Evolutionary conservation across 1,140 invertebrate genomes (phyloP).

Genomic region (Zaprionus inermis): DNA sequence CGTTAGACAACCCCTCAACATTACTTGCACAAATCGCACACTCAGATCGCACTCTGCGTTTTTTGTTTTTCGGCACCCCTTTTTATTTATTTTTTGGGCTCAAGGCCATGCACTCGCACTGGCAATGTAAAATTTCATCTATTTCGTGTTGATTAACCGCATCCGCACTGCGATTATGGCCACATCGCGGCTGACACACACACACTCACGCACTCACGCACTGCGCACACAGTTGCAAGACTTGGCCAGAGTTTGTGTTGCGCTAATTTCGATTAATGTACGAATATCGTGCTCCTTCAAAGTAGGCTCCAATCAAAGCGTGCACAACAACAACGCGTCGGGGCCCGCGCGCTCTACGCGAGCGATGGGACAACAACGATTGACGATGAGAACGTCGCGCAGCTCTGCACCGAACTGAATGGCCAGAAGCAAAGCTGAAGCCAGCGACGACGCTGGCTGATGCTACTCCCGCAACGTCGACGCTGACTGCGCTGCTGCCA

Average conservation of each 20-base stretch:
- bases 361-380: conserved; percentile 28
- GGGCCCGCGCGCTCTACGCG: conserved; percentile 1
- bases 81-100: conserved; percentile 15
- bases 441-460: conserved; percentile 18
- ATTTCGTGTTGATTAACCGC: conserved; percentile 26
- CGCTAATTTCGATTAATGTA: conserved; percentile 38
- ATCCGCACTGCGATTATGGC: conserved; percentile 10
- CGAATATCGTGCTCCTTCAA: conserved; percentile 10
- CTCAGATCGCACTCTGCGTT: background rate
- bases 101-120: conserved; percentile 37
- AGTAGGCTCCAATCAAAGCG: conserved; percentile 31
- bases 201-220: background rate
- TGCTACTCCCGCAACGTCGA: conserved; percentile 15
- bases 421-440: conserved; percentile 29
- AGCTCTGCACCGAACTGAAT: conserved; percentile 43
- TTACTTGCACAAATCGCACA: conserved; percentile 28
- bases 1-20: conserved; percentile 2
- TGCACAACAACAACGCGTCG: conserved; percentile 41
- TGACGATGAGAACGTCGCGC: conserved; percentile 51
- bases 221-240: conserved; percentile 4
- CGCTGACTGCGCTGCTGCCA: conserved; percentile 19
- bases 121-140: background rate
- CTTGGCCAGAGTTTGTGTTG: background rate
- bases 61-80: background rate
- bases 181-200: background rate